A percentile compares a stretch with the other conserved stretches of the same genome.
Evolutionary conservation across 2,888 invertebrate species (phyloP).

Genomic region (Zootermopsis nevadensis): DNA sequence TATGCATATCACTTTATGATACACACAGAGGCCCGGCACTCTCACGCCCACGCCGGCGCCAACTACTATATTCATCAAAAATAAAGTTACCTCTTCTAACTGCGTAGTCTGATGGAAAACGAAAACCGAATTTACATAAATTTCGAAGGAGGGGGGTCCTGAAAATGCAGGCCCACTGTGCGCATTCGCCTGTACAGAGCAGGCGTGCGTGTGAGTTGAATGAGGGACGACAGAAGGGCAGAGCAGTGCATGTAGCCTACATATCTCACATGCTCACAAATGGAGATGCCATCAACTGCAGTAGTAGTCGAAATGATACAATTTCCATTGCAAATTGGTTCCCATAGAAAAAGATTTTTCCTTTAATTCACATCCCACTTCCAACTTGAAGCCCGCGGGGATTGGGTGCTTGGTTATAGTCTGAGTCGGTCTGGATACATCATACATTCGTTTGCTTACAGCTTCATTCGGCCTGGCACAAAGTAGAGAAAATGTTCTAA

Average conservation of each 20-base stretch:
- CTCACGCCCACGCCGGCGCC: neutral
- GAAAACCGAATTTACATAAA: constrained; percentile 43
- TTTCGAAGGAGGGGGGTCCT: constrained; percentile 12
- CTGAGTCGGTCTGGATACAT: too few relatives aligned
- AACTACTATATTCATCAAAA: constrained; percentile 38
- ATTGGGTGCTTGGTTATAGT: neutral
- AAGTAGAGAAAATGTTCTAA: neutral
- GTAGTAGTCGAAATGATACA: constrained; percentile 38
- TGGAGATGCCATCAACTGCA: neutral
- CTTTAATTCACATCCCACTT: constrained; percentile 28
- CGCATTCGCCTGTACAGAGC: neutral
- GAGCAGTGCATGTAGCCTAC: neutral
- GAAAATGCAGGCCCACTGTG: constrained; percentile 22
- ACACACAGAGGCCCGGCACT: neutral
- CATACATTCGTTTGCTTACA: neutral
- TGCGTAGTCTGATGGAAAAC: constrained; percentile 39
- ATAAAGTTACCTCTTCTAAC: constrained; percentile 4
- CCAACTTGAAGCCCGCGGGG: constrained; percentile 16
- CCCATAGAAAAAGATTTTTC: constrained; percentile 40
- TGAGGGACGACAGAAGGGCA: neutral
- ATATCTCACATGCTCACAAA: constrained; percentile 9
- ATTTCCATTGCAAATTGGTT: constrained; percentile 43
- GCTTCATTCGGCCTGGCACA: neutral
- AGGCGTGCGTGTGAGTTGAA: neutral
- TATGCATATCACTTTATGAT: constrained; percentile 29